phyloP scores from a whole-genome alignment of 2,888 invertebrate species.

The Ophion obscuratus region DNA sequence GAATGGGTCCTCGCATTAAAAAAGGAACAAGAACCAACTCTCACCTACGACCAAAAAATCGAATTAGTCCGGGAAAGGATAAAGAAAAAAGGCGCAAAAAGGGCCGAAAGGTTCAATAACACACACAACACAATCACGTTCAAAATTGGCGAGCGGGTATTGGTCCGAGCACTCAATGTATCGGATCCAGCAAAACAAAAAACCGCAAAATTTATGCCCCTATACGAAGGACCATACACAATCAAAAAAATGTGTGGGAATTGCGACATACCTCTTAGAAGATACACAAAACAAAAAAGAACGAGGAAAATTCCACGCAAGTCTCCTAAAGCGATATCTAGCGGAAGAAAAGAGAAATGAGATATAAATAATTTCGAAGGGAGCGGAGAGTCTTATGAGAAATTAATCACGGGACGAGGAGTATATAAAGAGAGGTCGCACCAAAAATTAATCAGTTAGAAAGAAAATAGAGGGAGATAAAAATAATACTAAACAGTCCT shows the following conservation, averaged over 20 bases:
- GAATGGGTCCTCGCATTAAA: not conserved
- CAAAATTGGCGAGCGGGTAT: not conserved
- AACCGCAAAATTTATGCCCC: not conserved
- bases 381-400: not conserved
- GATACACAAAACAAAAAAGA: slow-evolving; percentile 2
- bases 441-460: too few relatives aligned
- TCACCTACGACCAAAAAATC: not conserved
- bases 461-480: too few relatives aligned
- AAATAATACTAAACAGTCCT: too few relatives aligned
- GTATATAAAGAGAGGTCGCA: too few relatives aligned
- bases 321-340: not conserved
- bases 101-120: not conserved
- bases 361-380: not conserved
- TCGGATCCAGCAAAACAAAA: not conserved
- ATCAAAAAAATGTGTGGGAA: slow-evolving; percentile 11
- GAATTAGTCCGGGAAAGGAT: not conserved
- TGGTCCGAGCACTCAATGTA: slow-evolving; percentile 2
- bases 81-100: not conserved
- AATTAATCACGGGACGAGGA: not conserved
- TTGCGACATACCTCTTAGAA: slow-evolving; percentile 8
- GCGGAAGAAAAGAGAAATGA: not conserved
- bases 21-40: not conserved
- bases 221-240: not conserved
- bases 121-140: not conserved
- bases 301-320: slow-evolving; percentile 29